Base-by-base conservation (phyloP, 2,888 invertebrate genomes). In the Drosophila rubida region DNA sequence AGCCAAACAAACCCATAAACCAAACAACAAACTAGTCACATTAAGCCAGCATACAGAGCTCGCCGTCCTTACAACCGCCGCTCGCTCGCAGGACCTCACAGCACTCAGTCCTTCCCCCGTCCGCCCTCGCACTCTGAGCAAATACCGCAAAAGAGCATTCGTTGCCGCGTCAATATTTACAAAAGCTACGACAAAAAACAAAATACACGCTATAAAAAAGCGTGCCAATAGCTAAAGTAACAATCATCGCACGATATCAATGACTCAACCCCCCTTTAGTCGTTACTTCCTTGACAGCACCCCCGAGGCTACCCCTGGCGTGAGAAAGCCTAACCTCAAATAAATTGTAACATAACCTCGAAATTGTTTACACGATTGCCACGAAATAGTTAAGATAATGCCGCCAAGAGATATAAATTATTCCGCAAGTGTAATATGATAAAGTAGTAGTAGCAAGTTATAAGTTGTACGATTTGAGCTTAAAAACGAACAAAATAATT, bases 211-310 rank as follows among this genome's bases (percentile, higher is more conserved):
- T 19, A 61, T 37, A 37, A 69, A 44, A 50, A 67, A 64, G 50
- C 75, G 67, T 66, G 71, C 60, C 70, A 68, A 62, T 74, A 42
- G 37, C 48, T 61, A 62, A 69, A 60, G 68, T 53, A 48, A 62
- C 54, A 57, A 62, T 62, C 57, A 62, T 77, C 60, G 37, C 81
- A 57, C 58, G 74, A 65, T 80, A 70, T 79, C 74, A 60, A 61
- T 69, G 48, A 60, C 69, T 35, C 53, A 32, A 48, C 44, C 27
- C 59, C 44, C 14, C 45, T 22, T 37, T 7, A 9, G 6, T 37
- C 2, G 5, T 14, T 7, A 6, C 35, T 14, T 2, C 7, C 2
- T 14, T 3, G 13, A 13, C 8, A 11, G 14, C 35, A 27, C 37
- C 14, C 45, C 39, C 32, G n/a, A 11, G 16, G 14, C 23, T 23